These are phyloP conservation scores for Hippocampus mohnikei DNA, from an alignment of 2,113 vertebrate species.

Conservation along the genomic window DNA sequence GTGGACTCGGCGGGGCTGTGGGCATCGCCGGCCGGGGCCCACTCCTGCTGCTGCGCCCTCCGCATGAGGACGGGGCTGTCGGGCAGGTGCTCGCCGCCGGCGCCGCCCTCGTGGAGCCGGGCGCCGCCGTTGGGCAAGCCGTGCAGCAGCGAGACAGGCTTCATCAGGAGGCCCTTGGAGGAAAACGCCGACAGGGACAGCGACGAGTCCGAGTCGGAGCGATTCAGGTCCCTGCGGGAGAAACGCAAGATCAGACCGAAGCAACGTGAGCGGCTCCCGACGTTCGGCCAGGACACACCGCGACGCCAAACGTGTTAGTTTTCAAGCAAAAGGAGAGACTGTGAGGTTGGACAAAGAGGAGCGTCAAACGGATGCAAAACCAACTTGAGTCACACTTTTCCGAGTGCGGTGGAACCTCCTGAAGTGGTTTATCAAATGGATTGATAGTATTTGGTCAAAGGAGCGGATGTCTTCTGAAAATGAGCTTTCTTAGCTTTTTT, in stretches of 20 bases:
- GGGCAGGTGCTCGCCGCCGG: constrained; percentile 58
- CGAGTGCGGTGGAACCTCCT: not conserved
- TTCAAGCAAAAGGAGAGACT: constrained; percentile 34
- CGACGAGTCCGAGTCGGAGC: constrained; percentile 92
- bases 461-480: no score
- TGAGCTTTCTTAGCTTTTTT: no score
- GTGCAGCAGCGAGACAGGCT: constrained; percentile 77
- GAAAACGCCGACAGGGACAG: constrained; percentile 81
- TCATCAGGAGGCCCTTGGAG: constrained; percentile 74
- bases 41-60: constrained; percentile 75
- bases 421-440: not conserved
- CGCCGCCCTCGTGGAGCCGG: constrained; percentile 64
- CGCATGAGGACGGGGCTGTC: constrained; percentile 85
- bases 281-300: not conserved
- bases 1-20: constrained; percentile 84
- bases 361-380: not conserved
- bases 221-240: constrained; percentile 82
- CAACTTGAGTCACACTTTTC: not conserved
- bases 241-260: constrained; percentile 19
- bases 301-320: constrained; percentile 49
- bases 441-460: not conserved
- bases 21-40: constrained; percentile 83
- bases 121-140: constrained; percentile 77
- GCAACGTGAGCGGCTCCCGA: not conserved
- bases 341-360: not conserved